Evolutionary conservation across 1,140 invertebrate species (phyloP), one percentile per base, ranked within the genome.

Genomic region (Meloidogyne hapla): DNA sequence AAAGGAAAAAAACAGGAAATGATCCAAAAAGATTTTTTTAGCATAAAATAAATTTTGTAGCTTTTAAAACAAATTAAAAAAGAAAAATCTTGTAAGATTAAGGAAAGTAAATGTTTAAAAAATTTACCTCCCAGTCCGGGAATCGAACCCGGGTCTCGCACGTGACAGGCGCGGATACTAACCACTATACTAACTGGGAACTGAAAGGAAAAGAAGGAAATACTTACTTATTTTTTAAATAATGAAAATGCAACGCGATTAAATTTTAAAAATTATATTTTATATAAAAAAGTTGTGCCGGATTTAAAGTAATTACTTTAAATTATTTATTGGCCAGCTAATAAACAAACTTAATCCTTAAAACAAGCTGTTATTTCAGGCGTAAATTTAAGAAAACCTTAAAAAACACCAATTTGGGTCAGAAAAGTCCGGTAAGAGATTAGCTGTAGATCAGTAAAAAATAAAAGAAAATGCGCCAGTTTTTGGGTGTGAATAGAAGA

Each of bases 141-240:
- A 89, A 89, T 89, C 83, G 89, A 89, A 89, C 89, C 89, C 88
- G 87, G 88, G 89, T 89, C 88, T 88, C 87, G 88, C 88, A 88
- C 88, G 89, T 89, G 89, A 89, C 89, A 89, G 89, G 89, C 89
- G 88, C 88, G 87, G 87, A 89, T 89, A 89, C 89, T 89, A 71
- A 89, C 89, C 89, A 89, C 88, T 89, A 89, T 88, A 89, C 88
- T 89, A 89, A 80, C 88, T 87, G 88, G 88, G 89, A 88, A 40
- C 28, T 42, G 65, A n/a, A 67, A n/a, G 18, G 0, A 2, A 67
- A 8, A 69, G 25, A 69, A 33, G 13, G 5, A 38, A 4, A 40
- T 45, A 48, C 25, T 10, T 12, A 69, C 8, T 40, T 10, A 8
- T 21, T 13, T 6, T 56, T n/a, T n/a, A n/a, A n/a, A n/a, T n/a